Base-by-base conservation (phyloP, 2,888 invertebrate genomes). In the Drosophila borealis region DNA sequence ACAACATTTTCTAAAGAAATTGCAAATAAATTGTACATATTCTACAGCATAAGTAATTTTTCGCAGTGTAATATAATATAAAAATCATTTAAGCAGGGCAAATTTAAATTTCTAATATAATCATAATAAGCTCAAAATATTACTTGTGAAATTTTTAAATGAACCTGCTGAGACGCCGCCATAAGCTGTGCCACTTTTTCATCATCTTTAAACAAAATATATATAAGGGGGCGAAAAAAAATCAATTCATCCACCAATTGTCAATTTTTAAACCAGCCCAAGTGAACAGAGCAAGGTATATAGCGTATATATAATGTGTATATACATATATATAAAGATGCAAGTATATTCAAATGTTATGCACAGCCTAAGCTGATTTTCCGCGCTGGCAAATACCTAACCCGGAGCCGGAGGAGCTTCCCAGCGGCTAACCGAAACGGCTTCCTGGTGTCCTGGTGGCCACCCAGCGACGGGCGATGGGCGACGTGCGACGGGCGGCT, bases 281-380 rank as follows among this genome's bases (percentile, higher is more conserved):
- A 44, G 13, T 42, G 19, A 55, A 45, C 29, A 45, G 21, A 48
- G 11, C 44, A 33, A 1, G 55, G 50, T 67, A 68, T 45, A 66
- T 61, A 64, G 25, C 25, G 25, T 46, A 71, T 44, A 66, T 11
- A 37, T 10, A 33, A 25, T 4, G 21, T 34, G 11, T 25, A 51
- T 45, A 54, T 37, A 14, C 4, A 49, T 11, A 37, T 33, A 29
- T 21, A 25, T 33, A 33, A 17, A 37, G 11, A 53, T 10, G 19
- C 55, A 60, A 74, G 68, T 74, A 73, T 74, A 84, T 83, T 81
- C 74, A 87, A 87, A 87, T 83, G 70, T 57, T 69, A 87, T 81
- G 88, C 74, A 78, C 85, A 81, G 76, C 81, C 70, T 87, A 84
- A 83, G 88, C 83, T 84, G 85, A 83, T 87, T 83, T 83, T 74